phyloP scores from a whole-genome alignment of 2,797 vertebrate species.

The Gallinago stenura region DNA sequence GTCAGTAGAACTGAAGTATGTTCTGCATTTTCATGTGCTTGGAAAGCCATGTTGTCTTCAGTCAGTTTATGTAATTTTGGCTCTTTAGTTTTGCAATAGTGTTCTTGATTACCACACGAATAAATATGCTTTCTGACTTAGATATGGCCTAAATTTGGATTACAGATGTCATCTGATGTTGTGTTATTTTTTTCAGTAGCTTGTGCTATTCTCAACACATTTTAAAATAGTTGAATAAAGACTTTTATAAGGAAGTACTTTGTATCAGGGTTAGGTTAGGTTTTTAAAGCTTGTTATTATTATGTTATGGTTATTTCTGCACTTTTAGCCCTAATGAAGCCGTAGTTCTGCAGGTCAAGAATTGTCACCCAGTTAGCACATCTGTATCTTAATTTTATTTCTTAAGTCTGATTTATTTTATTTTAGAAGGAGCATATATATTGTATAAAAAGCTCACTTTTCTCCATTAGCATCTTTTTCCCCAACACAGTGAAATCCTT shows the following conservation, averaged over 20 bases:
- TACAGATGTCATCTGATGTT: not conserved
- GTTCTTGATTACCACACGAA: not conserved
- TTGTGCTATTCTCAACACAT: not conserved
- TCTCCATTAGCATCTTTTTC: not conserved
- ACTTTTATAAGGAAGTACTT: not conserved
- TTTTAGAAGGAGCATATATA: not conserved
- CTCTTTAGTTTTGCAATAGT: not conserved
- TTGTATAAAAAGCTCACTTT: not conserved
- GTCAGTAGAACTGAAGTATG: not conserved
- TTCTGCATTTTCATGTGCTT: not conserved
- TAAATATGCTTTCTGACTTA: not conserved
- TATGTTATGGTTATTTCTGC: not conserved
- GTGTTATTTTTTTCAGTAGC: not conserved
- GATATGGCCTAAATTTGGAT: not conserved
- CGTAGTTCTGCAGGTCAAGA: not conserved
- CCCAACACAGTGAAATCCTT: not conserved
- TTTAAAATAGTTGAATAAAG: not conserved
- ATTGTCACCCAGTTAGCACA: not conserved
- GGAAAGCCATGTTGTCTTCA: not conserved
- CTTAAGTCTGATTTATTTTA: not conserved
- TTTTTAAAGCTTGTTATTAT: not conserved
- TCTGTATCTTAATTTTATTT: not conserved
- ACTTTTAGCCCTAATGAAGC: not conserved
- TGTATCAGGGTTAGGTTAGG: not conserved
- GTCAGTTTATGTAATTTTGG: not conserved